Evolutionary conservation across 1,140 invertebrate genomes (phyloP), one percentile per base, ranked within the genome.

Genomic region (Homarus americanus): DNA sequence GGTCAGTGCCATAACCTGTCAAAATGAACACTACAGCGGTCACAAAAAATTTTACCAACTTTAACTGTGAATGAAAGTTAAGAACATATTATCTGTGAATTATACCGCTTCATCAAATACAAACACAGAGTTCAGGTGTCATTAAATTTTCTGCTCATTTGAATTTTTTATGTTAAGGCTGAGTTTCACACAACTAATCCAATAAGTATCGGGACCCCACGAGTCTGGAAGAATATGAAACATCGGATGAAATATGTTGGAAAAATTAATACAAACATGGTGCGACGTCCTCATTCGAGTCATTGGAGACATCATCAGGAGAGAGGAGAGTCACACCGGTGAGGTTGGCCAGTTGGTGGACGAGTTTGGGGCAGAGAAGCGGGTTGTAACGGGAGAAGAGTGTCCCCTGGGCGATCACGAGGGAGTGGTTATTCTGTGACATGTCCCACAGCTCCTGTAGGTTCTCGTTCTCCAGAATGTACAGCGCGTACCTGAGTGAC

Each of bases 311-410:
- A 17, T 58, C 10, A 7, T 41, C 36, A n/a, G 32, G 36, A 28
- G 17, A 7, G n/a, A 69, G 63, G 4, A 7, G 75, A 17, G 1
- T 58, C 38, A 69, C 36, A 5, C 44, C 36, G 1, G 75, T 63
- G 44, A 20, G 34, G 36, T 15, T 58, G 36, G 76, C 86, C 76
- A 87, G 24, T 9, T 87, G 32, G 3, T 79, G 36, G 0, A 87
- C 53, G 24, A 87, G 40, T 24, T 38, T n/a, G 2, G 36, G 36
- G 17, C 86, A 87, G 2, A 87, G 58, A 15, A 53, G 66, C 0
- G 86, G 86, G 20, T 87, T 87, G 36, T 87, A 66, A 2, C 28
- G 86, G 76, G 75, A 87, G 63, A 87, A 87, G n/a, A 87, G 76
- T 5, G 38, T 79, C 9, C 86, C 86, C 5, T 17, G 17, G 38